Conservation (phyloP, 2,797 vertebrate genomes). For the Muscicapa striata region DNA sequence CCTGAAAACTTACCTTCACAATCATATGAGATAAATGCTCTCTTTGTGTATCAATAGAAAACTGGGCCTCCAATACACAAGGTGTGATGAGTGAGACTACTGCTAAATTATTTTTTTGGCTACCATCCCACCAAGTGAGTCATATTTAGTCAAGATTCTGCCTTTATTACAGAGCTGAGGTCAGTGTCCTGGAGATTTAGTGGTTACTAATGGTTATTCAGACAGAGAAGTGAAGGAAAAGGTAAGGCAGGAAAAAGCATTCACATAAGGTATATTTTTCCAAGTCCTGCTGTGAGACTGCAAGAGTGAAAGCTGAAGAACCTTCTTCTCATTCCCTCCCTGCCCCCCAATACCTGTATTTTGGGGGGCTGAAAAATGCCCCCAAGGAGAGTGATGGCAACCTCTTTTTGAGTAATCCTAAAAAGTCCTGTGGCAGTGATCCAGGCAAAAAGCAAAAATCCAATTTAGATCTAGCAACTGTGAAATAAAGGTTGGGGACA, state of each 20-base stretch:
- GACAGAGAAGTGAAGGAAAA: not conserved
- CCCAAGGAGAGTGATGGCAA: not conserved
- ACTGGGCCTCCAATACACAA: not conserved
- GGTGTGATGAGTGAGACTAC: not conserved
- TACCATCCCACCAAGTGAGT: not conserved
- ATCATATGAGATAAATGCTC: not conserved
- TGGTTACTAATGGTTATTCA: conserved; percentile 13
- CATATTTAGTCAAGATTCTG: conserved; percentile 9
- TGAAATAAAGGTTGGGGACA: not conserved
- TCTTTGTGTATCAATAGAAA: not conserved
- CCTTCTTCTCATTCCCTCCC: not conserved
- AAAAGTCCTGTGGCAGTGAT: not conserved
- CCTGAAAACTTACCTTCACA: not conserved
- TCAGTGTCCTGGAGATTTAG: conserved; percentile 22
- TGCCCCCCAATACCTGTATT: not conserved
- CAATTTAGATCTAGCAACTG: not conserved
- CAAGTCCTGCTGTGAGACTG: not conserved
- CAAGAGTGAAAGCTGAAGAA: not conserved
- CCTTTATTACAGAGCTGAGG: conserved; percentile 1
- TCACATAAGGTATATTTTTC: not conserved
- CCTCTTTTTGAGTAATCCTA: not conserved
- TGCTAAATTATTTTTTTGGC: conserved; percentile 26
- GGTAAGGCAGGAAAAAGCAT: not conserved
- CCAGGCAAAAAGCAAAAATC: not conserved
- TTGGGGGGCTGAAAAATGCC: not conserved